Conservation (phyloP, 2,888 invertebrate species). For the Thymelicus sylvestris region DNA sequence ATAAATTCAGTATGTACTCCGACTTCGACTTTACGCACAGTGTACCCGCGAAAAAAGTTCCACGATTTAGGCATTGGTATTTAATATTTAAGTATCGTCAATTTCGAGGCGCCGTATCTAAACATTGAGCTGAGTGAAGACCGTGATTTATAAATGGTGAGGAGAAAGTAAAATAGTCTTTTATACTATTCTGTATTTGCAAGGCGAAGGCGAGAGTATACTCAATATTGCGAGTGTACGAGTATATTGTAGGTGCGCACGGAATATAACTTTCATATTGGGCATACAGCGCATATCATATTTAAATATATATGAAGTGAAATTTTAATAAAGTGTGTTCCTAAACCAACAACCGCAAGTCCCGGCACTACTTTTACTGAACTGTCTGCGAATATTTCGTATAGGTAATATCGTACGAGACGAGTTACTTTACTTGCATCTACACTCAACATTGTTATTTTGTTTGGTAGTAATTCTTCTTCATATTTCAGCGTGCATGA, state of each 20-base stretch:
- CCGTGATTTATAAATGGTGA: background rate
- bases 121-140: constrained; percentile 49
- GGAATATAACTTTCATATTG: constrained; percentile 51
- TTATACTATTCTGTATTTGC: constrained; percentile 39
- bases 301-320: constrained; percentile 51
- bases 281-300: constrained; percentile 50
- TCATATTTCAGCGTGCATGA: too few species aligned
- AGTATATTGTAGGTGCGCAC: constrained; percentile 49
- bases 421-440: constrained; percentile 14
- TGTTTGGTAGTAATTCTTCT: too few species aligned
- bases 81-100: constrained; percentile 51
- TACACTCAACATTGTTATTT: background rate
- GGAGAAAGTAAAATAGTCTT: constrained; percentile 9
- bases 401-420: background rate
- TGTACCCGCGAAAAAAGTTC: constrained; percentile 40
- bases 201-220: constrained; percentile 46
- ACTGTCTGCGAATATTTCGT: constrained; percentile 41
- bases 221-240: constrained; percentile 42
- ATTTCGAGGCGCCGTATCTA: constrained; percentile 45
- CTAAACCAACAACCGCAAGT: constrained; percentile 48
- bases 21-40: constrained; percentile 41
- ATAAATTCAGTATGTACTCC: constrained; percentile 43
- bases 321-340: constrained; percentile 49
- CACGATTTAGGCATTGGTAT: constrained; percentile 44
- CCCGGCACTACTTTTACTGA: constrained; percentile 43